Evolutionary conservation across 1,140 invertebrate genomes (phyloP).

Genomic region (Anagrus nilaparvatae): DNA sequence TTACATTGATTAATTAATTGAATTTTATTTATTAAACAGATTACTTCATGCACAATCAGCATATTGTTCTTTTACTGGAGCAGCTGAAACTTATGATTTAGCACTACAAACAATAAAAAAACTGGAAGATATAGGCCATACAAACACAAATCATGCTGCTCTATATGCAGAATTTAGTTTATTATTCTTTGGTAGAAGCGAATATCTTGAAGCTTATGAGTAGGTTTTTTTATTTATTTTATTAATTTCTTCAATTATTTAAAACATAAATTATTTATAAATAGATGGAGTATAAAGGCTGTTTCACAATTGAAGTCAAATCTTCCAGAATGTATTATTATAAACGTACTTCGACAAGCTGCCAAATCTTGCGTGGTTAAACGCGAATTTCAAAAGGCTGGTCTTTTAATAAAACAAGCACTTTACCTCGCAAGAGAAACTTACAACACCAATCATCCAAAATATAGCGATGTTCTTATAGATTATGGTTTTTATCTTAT

Average conservation of each 20-base stretch:
- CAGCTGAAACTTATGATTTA: conserved; percentile 52
- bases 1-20: conserved; percentile 5
- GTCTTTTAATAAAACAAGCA: conserved; percentile 70
- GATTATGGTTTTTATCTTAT: conserved; percentile 86
- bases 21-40: conserved; percentile 42
- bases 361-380: conserved; percentile 81
- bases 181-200: conserved; percentile 68
- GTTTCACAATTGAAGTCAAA: conserved; percentile 52
- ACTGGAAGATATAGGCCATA: conserved; percentile 35
- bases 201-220: conserved; percentile 70
- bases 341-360: conserved; percentile 73
- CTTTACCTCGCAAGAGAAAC: conserved; percentile 59
- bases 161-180: conserved; percentile 71
- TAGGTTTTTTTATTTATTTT: conserved; percentile 24
- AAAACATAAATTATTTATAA: conserved; percentile 18
- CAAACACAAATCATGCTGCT: conserved; percentile 52
- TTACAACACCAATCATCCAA: conserved; percentile 63
- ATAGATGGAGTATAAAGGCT: conserved; percentile 63
- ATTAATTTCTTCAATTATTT: neutral
- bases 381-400: conserved; percentile 69
- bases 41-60: conserved; percentile 69
- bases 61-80: conserved; percentile 66
- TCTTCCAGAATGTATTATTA: conserved; percentile 50
- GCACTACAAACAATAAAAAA: conserved; percentile 47
- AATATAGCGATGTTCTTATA: conserved; percentile 70